Evolutionary conservation across 2,888 invertebrate species (phyloP).

Genomic region (Siphlonurus alternatus): DNA sequence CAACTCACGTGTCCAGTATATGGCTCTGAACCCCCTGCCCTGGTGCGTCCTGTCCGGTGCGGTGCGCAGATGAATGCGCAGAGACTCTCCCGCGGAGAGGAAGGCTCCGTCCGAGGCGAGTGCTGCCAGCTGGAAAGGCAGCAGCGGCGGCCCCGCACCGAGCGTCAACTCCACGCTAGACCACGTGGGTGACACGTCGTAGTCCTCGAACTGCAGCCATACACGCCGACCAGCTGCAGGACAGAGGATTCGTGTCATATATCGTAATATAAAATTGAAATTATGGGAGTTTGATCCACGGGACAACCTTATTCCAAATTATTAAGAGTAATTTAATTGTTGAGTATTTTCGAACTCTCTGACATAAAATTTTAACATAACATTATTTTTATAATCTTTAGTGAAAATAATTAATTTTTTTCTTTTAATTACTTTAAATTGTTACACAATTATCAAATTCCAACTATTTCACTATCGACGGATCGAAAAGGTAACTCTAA

Average conservation of each 20-base stretch:
- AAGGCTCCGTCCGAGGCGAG: slow-evolving; percentile 37
- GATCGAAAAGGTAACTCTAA: too few species aligned
- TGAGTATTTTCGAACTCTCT: too few species aligned
- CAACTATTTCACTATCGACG: too few species aligned
- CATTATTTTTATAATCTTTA: background rate
- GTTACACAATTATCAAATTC: too few species aligned
- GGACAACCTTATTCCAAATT: too few species aligned
- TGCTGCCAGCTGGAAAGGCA: background rate
- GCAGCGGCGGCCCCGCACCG: background rate
- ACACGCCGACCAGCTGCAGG: slow-evolving; percentile 41
- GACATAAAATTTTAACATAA: background rate
- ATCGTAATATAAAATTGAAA: slow-evolving; percentile 4
- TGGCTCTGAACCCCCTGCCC: slow-evolving; percentile 48
- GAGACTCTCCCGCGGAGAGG: slow-evolving; percentile 42
- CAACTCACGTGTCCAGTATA: slow-evolving; percentile 42
- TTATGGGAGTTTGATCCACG: too few species aligned
- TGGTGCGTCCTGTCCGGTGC: slow-evolving; percentile 32
- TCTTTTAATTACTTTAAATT: too few species aligned
- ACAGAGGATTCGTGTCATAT: too few species aligned
- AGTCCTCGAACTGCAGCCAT: slow-evolving; percentile 49
- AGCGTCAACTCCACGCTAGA: slow-evolving; percentile 6
- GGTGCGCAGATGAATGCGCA: slow-evolving; percentile 44
- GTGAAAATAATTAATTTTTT: too few species aligned
- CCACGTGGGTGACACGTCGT: slow-evolving; percentile 31
- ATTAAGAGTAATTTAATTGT: too few species aligned